Percentiles rank a stretch among this genome's conserved stretches.
phyloP scores from a whole-genome alignment of 2,888 invertebrate genomes.

The Nesidiocoris tenuis region DNA sequence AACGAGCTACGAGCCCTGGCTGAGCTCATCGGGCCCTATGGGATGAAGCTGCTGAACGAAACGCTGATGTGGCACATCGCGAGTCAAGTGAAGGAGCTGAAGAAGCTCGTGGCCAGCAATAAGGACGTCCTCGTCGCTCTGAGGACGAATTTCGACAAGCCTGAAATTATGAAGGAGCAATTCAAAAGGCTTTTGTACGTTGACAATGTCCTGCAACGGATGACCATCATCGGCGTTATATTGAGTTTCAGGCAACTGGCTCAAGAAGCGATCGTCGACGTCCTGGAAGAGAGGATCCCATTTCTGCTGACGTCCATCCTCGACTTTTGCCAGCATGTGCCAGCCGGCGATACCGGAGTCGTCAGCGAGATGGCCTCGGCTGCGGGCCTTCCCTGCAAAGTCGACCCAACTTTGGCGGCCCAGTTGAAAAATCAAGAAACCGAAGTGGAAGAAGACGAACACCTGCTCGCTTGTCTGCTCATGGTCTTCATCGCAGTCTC shows the following conservation, averaged over 20 bases:
- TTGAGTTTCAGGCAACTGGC: constrained; percentile 91
- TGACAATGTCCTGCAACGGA: constrained; percentile 91
- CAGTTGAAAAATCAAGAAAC: constrained; percentile 84
- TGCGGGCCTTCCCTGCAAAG: constrained; percentile 88
- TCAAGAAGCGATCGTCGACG: constrained; percentile 91
- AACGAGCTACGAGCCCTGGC: constrained; percentile 92
- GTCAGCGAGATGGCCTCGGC: constrained; percentile 98
- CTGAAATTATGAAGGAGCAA: constrained; percentile 96
- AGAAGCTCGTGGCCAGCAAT: constrained; percentile 84
- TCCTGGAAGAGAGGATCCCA: constrained; percentile 89
- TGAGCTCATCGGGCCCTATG: constrained; percentile 97
- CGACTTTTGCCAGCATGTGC: constrained; percentile 90
- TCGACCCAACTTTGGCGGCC: constrained; percentile 90
- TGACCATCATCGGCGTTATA: constrained; percentile 98
- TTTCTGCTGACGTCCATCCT: constrained; percentile 92
- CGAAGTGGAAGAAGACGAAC: constrained; percentile 88
- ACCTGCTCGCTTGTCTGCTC: constrained; percentile 86
- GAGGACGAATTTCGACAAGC: constrained; percentile 96
- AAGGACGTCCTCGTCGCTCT: constrained; percentile 88
- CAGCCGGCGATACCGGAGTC: constrained; percentile 77
- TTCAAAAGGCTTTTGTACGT: constrained; percentile 86
- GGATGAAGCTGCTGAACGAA: constrained; percentile 95
- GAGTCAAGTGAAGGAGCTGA: constrained; percentile 95
- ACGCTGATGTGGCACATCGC: constrained; percentile 98
- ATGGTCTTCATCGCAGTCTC: constrained; percentile 99